phyloP scores from a whole-genome alignment of 37 sponge, comb jelly and placozoan genomes.

The Eunapius fragilis region DNA sequence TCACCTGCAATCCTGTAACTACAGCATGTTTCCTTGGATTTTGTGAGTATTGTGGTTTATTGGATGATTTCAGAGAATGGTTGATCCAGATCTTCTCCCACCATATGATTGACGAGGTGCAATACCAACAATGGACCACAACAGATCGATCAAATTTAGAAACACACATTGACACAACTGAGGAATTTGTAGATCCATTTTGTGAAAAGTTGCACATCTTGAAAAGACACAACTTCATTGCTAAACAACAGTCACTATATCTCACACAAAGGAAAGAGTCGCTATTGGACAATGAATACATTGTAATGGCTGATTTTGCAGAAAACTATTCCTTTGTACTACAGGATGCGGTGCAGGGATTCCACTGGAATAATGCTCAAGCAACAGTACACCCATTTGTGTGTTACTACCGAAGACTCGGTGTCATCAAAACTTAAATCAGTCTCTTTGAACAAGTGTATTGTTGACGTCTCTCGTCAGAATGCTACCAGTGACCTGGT shows the following conservation, averaged over 20 bases:
- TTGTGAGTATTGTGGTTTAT: slow-evolving; percentile 24
- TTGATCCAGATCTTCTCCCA: slow-evolving; percentile 15
- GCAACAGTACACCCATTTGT: slow-evolving; percentile 61
- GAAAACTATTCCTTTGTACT: slow-evolving; percentile 61
- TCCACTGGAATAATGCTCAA: slow-evolving; percentile 68
- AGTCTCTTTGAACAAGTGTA: too few species aligned
- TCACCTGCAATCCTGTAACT: slow-evolving; percentile 44
- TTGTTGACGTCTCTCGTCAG: too few species aligned
- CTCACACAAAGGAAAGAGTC: not conserved
- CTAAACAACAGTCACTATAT: slow-evolving; percentile 34
- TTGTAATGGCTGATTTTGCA: slow-evolving; percentile 48
- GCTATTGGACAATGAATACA: slow-evolving; percentile 21
- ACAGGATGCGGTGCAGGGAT: slow-evolving; percentile 58
- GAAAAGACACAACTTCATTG: slow-evolving; percentile 27
- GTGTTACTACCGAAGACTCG: slow-evolving; percentile 14
- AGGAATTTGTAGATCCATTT: slow-evolving; percentile 42
- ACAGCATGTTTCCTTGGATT: slow-evolving; percentile 31
- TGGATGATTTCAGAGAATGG: not conserved
- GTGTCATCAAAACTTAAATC: too few species aligned
- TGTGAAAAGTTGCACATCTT: slow-evolving; percentile 25
- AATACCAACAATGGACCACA: slow-evolving; percentile 47
- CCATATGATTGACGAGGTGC: slow-evolving; percentile 33
- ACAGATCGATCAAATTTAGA: slow-evolving; percentile 46
- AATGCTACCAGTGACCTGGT: too few species aligned
- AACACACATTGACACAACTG: slow-evolving; percentile 26